phyloP scores from a whole-genome alignment of 1,140 invertebrate species.

The Anthonomus grandis region DNA sequence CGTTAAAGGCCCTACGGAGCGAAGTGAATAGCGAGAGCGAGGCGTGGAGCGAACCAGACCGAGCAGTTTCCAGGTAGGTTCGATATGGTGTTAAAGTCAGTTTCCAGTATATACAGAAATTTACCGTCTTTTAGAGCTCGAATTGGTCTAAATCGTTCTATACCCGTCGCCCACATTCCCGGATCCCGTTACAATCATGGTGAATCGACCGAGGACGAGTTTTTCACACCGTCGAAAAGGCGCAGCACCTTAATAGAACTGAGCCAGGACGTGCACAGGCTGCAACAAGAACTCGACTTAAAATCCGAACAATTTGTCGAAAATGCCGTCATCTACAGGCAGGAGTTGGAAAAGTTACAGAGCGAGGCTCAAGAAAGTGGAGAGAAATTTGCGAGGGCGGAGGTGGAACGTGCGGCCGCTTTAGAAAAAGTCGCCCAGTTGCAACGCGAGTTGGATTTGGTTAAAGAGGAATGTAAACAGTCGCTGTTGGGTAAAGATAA shows the following conservation, averaged over 20 bases:
- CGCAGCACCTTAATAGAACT: conserved; percentile 11
- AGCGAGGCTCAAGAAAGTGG: conserved; percentile 22
- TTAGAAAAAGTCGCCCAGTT: conserved; percentile 22
- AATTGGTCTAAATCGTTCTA: conserved; percentile 27
- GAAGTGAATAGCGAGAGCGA: conserved; percentile 62
- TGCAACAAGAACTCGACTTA: conserved; percentile 30
- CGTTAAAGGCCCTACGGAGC: conserved; percentile 29
- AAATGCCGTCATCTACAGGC: conserved; percentile 20
- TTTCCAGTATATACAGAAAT: not conserved
- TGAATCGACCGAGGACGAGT: conserved; percentile 22
- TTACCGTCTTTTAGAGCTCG: conserved; percentile 16
- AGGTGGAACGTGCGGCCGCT: conserved; percentile 18
- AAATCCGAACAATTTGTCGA: conserved; percentile 25
- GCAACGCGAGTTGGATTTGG: conserved; percentile 17
- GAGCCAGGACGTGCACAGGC: conserved; percentile 11
- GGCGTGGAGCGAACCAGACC: conserved; percentile 80
- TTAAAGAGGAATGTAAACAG: conserved; percentile 24
- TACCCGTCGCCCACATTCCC: conserved; percentile 1
- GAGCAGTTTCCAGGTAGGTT: conserved; percentile 64
- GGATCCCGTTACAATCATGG: not conserved
- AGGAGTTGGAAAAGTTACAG: conserved; percentile 29
- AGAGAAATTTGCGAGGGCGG: conserved; percentile 17
- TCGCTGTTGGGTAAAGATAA: conserved; percentile 32
- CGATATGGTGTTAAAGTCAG: not conserved
- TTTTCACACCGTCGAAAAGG: conserved; percentile 13